A percentile compares a stretch with the other conserved stretches of the same genome.
Evolutionary conservation across 1,140 invertebrate species (phyloP).

Genomic region (Euwallacea similis): DNA sequence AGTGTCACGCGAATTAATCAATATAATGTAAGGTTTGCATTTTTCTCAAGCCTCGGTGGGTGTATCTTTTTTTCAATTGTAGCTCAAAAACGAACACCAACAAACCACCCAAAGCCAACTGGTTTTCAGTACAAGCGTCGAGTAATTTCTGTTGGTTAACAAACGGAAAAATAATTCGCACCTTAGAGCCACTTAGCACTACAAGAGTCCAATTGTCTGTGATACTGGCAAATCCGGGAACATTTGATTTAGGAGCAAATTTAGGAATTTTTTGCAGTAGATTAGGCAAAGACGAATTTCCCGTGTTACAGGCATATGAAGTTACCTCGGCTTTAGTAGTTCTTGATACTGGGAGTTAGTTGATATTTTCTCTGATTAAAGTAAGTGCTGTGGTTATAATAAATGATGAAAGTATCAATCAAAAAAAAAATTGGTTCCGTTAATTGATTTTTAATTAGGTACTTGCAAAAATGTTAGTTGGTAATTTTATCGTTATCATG

Average conservation of each 20-base stretch:
- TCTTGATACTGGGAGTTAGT: conserved; percentile 28
- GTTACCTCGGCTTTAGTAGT: conserved; percentile 50
- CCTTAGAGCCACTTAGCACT: conserved; percentile 46
- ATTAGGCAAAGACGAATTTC: conserved; percentile 37
- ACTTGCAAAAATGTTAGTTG: too few species aligned
- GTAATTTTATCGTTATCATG: too few species aligned
- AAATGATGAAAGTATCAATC: too few species aligned
- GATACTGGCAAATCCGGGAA: conserved; percentile 48
- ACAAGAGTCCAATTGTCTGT: conserved; percentile 44
- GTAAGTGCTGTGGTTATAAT: too few species aligned
- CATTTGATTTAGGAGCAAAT: conserved; percentile 50
- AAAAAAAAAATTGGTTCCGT: too few species aligned
- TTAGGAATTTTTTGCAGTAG: conserved; percentile 49
- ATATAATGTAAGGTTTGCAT: too few species aligned
- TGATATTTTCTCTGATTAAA: background rate
- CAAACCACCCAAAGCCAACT: background rate
- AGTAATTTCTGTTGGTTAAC: conserved; percentile 51
- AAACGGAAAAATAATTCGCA: conserved; percentile 43
- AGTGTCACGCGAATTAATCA: too few species aligned
- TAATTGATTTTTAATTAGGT: too few species aligned
- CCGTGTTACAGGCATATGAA: conserved; percentile 47
- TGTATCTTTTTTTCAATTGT: background rate
- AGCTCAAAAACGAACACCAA: conserved; percentile 1
- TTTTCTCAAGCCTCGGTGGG: too few species aligned
- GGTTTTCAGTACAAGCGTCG: conserved; percentile 38